Conservation (phyloP, 2,888 invertebrate genomes). For the Epirrita christyi region DNA sequence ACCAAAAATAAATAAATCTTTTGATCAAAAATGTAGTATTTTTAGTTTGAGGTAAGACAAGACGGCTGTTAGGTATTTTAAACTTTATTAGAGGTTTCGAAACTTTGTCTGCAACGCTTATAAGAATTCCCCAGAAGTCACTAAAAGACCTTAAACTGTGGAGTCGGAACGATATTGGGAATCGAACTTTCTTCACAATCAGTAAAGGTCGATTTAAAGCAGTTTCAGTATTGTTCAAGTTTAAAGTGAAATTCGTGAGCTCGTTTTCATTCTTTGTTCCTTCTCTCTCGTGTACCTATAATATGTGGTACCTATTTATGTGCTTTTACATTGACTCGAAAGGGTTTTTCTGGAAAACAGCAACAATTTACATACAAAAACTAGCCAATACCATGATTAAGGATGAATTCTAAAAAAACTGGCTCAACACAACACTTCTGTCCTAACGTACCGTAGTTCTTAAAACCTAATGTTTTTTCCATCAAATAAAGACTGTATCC, state of each 20-base stretch:
- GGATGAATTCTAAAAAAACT: no score
- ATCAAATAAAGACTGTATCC: no score
- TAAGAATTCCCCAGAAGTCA: constrained; percentile 11
- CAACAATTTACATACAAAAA: no score
- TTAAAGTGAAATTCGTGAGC: constrained; percentile 26
- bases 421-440: no score
- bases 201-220: constrained; percentile 20
- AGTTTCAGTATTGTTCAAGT: constrained; percentile 24
- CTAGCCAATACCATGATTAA: no score
- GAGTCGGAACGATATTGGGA: constrained; percentile 24
- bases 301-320: background rate
- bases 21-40: no score
- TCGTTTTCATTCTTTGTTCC: constrained; percentile 22
- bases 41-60: no score
- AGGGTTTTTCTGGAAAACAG: background rate
- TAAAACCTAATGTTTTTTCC: no score
- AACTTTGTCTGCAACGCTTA: constrained; percentile 6
- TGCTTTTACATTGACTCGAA: background rate
- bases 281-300: background rate
- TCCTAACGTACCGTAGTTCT: no score
- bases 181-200: constrained; percentile 28
- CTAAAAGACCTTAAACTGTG: constrained; percentile 23
- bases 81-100: background rate
- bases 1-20: no score
- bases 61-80: no score